Conservation (phyloP, 2,888 invertebrate genomes). For the Sthenelais limicola region DNA sequence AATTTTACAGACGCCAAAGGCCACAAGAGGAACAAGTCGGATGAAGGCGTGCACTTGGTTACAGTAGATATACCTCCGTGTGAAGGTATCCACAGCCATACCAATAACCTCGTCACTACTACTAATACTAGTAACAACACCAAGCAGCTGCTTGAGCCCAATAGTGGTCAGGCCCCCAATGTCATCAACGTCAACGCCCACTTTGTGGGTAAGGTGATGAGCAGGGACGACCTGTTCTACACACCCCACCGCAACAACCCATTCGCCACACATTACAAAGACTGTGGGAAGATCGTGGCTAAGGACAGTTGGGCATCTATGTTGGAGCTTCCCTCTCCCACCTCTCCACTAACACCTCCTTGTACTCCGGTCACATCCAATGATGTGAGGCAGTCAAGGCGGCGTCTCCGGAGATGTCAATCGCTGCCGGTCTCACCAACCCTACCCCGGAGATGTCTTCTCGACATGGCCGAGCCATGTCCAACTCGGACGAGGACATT, state of each 20-base stretch:
- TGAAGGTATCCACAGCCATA: constrained; percentile 2
- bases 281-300: constrained; percentile 65
- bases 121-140: not conserved
- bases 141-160: not conserved
- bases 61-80: not conserved
- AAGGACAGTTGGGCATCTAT: constrained; percentile 47
- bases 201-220: constrained; percentile 87
- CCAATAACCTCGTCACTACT: not conserved
- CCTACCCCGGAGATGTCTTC: not conserved
- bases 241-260: constrained; percentile 68
- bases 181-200: constrained; percentile 78
- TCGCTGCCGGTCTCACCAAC: constrained; percentile 68
- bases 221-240: constrained; percentile 74
- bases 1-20: constrained; percentile 47
- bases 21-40: constrained; percentile 46
- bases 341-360: constrained; percentile 63
- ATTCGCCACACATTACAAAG: constrained; percentile 59
- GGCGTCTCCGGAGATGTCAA: constrained; percentile 56
- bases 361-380: constrained; percentile 58
- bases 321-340: constrained; percentile 83
- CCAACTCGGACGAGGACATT: constrained; percentile 16
- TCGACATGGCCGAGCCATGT: not conserved
- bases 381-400: constrained; percentile 14
- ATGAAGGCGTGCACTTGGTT: constrained; percentile 43
- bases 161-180: constrained; percentile 72